Percentiles rank a stretch among this genome's conserved stretches.
These are phyloP conservation scores for Galaxias olidus DNA, from an alignment of 2,797 vertebrate genomes.

Conservation along the genomic window DNA sequence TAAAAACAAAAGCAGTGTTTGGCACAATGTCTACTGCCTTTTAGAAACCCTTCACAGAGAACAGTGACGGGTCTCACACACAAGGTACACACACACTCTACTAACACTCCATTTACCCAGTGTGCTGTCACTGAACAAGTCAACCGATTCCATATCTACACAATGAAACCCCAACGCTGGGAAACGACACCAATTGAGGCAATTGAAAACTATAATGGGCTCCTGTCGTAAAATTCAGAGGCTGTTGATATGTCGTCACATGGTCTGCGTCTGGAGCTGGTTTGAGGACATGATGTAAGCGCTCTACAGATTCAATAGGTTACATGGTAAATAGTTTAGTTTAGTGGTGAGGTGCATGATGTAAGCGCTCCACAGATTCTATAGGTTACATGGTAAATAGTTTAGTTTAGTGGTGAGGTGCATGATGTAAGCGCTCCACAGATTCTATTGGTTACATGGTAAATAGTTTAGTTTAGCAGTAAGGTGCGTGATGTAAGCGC, in stretches of 20 bases:
- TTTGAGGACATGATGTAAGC: conserved; percentile 4
- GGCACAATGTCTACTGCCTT: not conserved
- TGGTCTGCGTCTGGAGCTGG: not conserved
- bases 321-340: not conserved
- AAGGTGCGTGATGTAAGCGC: not conserved
- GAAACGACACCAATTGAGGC: not conserved
- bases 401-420: not conserved
- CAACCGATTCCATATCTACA: not conserved
- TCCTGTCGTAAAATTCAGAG: not conserved
- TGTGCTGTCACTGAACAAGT: not conserved
- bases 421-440: not conserved
- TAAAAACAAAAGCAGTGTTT: too few relatives aligned
- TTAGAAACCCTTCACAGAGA: not conserved
- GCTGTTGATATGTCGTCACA: not conserved
- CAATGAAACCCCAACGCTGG: not conserved
- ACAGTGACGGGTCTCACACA: not conserved
- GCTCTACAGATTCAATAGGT: not conserved
- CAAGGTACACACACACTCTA: not conserved
- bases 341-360: not conserved
- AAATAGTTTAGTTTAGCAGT: not conserved
- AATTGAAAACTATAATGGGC: not conserved
- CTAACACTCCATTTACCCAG: not conserved
- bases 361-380: not conserved
- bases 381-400: not conserved
- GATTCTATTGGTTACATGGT: not conserved